Conservation (phyloP, 2,797 vertebrate genomes). For the Spheniscus humboldti region DNA sequence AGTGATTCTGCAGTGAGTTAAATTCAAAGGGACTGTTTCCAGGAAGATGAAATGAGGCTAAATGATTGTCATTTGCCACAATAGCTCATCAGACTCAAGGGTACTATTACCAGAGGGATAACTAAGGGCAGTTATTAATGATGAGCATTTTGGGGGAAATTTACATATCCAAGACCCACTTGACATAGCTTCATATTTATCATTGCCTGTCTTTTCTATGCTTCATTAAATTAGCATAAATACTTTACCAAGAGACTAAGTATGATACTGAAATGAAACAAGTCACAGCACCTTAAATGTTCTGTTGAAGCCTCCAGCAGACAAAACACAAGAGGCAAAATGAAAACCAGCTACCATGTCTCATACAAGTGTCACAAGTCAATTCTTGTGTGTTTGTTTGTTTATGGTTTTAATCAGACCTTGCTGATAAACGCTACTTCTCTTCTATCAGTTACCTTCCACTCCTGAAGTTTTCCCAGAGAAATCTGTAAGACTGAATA, state of each 20-base stretch:
- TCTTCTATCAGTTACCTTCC: background rate
- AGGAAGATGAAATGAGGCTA: constrained; percentile 15
- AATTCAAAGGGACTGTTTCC: background rate
- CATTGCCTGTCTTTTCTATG: background rate
- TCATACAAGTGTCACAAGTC: background rate
- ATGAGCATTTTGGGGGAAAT: background rate
- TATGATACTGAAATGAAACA: background rate
- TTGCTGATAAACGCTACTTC: background rate
- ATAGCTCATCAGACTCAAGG: constrained; percentile 12
- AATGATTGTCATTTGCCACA: background rate
- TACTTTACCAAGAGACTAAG: background rate
- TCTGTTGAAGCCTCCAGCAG: background rate
- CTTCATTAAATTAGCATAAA: constrained; percentile 19
- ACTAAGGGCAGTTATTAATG: constrained; percentile 13
- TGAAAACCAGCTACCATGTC: accelerated
- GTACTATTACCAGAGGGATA: background rate
- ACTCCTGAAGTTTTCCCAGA: background rate
- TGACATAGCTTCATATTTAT: background rate
- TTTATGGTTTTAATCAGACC: background rate
- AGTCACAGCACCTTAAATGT: background rate
- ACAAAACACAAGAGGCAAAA: background rate
- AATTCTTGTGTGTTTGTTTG: background rate
- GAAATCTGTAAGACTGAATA: background rate
- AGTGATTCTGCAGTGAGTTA: constrained; percentile 1
- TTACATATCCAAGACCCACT: background rate